Conservation (phyloP, 1,140 invertebrate species). For the Belonocnema kinseyi region DNA sequence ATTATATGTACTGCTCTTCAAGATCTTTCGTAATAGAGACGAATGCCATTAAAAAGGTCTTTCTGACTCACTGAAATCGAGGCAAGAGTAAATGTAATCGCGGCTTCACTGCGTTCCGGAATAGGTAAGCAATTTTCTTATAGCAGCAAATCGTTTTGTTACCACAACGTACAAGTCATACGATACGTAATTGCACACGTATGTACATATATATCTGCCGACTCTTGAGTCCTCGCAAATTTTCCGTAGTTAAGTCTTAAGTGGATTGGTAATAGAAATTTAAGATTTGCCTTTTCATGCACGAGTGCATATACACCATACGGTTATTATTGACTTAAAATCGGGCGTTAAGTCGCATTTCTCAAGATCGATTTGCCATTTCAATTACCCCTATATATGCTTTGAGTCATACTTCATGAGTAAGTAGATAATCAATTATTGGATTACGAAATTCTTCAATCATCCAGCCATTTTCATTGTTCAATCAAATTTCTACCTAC, state of each 20-base stretch:
- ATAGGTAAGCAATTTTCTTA: constrained; percentile 45
- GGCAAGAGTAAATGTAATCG: constrained; percentile 22
- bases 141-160: constrained; percentile 49
- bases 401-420: not conserved
- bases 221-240: constrained; percentile 39
- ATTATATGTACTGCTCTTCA: not conserved
- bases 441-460: constrained; percentile 23
- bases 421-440: constrained; percentile 24
- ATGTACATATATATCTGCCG: constrained; percentile 44
- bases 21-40: constrained; percentile 28
- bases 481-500: constrained; percentile 13
- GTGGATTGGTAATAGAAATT: constrained; percentile 55
- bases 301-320: constrained; percentile 29
- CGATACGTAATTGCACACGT: constrained; percentile 45
- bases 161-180: constrained; percentile 43
- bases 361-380: constrained; percentile 21
- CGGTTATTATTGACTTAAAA: constrained; percentile 22
- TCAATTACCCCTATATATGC: constrained; percentile 3
- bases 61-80: constrained; percentile 29
- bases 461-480: constrained; percentile 26
- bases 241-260: constrained; percentile 56
- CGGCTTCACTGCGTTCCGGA: not conserved
- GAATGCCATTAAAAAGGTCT: constrained; percentile 28
- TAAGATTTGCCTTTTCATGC: constrained; percentile 41
- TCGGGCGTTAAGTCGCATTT: constrained; percentile 27